Conservation (phyloP, 1,140 invertebrate genomes). For the Ruditapes philippinarum region DNA sequence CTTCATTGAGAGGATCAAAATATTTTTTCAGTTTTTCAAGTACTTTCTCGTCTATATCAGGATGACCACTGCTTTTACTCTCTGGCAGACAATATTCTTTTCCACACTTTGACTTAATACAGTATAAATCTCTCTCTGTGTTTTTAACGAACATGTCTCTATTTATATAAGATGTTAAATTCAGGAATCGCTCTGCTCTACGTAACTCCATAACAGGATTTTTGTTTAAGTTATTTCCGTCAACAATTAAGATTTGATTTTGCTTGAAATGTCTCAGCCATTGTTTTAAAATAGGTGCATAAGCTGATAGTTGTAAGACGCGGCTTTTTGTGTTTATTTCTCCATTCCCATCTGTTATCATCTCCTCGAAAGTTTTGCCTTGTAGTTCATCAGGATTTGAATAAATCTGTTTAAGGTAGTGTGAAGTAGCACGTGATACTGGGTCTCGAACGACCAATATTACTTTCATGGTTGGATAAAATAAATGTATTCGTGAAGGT, state of each 20-base stretch:
- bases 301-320: background rate
- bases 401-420: background rate
- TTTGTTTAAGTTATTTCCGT: background rate
- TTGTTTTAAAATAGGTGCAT: background rate
- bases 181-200: background rate
- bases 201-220: background rate
- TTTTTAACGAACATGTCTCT: background rate
- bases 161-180: background rate
- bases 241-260: background rate
- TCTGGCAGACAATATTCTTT: background rate
- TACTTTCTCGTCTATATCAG: background rate
- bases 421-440: background rate
- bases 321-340: background rate
- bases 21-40: background rate
- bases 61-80: background rate
- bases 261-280: background rate
- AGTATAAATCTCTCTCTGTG: background rate
- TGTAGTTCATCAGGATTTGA: background rate
- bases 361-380: background rate
- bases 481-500: background rate
- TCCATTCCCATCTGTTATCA: background rate
- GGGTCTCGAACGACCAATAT: background rate
- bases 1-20: background rate
- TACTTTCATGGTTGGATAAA: background rate
- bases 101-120: background rate